Evolutionary conservation across 2,113 vertebrate genomes (phyloP).

Genomic region (Pseudorectes ferrugineus): DNA sequence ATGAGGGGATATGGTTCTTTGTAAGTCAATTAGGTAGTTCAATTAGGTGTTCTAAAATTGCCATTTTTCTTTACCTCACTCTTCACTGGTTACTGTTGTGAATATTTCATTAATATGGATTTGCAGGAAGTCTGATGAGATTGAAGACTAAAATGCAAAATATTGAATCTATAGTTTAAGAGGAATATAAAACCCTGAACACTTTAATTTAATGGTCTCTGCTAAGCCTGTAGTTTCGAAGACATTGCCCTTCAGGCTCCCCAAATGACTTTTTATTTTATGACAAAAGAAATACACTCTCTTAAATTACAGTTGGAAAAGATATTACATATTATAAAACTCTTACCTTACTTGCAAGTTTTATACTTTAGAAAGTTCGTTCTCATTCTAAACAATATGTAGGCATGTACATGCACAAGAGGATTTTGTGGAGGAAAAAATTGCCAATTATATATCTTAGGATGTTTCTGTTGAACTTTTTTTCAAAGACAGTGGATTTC

Average conservation of each 20-base stretch:
- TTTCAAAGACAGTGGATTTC: background rate
- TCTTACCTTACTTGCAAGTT: background rate
- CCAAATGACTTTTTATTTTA: background rate
- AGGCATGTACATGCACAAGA: rapidly evolving
- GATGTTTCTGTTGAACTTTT: background rate
- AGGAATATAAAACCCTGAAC: slow-evolving; percentile 32
- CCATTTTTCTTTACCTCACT: slow-evolving; percentile 17
- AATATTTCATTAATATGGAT: slow-evolving; percentile 46
- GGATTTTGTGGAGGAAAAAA: background rate
- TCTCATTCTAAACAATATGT: background rate
- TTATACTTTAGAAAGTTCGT: background rate
- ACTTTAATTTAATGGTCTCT: slow-evolving; percentile 44
- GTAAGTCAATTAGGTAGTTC: slow-evolving; percentile 9
- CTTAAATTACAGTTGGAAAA: background rate
- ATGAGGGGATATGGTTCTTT: background rate
- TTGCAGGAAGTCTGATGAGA: slow-evolving; percentile 38
- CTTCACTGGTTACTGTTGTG: background rate
- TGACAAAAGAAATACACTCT: background rate
- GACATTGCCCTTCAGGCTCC: slow-evolving; percentile 12
- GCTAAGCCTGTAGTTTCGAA: background rate
- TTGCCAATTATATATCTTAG: background rate
- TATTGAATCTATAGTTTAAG: slow-evolving; percentile 19
- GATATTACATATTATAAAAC: background rate
- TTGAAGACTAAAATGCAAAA: slow-evolving; percentile 7
- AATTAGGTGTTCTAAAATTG: slow-evolving; percentile 14